These are phyloP conservation scores for Helicoverpa zea DNA, from an alignment of 1,140 invertebrate genomes.

Conservation along the genomic window DNA sequence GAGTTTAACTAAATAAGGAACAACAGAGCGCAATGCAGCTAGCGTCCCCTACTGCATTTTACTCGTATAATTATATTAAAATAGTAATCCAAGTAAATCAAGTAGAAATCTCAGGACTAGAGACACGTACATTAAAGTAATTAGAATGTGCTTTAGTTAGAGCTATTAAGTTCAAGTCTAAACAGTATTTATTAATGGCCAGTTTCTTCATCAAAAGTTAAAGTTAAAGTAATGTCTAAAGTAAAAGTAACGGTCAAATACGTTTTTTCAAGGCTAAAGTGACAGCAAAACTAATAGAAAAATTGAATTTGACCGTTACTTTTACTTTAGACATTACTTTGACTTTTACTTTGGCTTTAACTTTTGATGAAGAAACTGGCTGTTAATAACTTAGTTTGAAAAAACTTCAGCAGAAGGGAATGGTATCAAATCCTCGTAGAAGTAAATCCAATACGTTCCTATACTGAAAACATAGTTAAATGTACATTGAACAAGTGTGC, in stretches of 20 bases:
- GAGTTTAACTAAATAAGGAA: conserved; percentile 24
- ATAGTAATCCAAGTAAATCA: conserved; percentile 17
- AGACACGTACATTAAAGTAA: conserved; percentile 23
- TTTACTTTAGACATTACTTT: no score
- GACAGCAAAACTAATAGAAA: no score
- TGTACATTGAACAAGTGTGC: conserved; percentile 15
- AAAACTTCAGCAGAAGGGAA: neutral
- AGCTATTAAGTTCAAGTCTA: conserved; percentile 10
- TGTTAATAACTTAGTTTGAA: conserved; percentile 13
- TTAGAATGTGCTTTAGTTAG: neutral
- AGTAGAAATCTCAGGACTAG: conserved; percentile 15
- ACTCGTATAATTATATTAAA: conserved; percentile 11
- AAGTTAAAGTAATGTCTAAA: no score
- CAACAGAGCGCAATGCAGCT: conserved; percentile 19
- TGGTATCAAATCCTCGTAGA: neutral
- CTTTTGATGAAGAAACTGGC: no score
- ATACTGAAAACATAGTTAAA: conserved; percentile 5
- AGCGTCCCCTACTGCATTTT: conserved; percentile 2
- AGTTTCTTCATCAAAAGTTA: no score
- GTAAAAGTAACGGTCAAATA: no score
- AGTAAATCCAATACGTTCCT: neutral
- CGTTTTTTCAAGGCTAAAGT: no score
- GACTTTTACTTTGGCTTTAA: no score
- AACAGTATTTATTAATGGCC: conserved; percentile 18
- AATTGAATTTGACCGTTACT: no score